Evolutionary conservation across 2,797 vertebrate species (phyloP).

Genomic region (Hippopotamyrus pictus): DNA sequence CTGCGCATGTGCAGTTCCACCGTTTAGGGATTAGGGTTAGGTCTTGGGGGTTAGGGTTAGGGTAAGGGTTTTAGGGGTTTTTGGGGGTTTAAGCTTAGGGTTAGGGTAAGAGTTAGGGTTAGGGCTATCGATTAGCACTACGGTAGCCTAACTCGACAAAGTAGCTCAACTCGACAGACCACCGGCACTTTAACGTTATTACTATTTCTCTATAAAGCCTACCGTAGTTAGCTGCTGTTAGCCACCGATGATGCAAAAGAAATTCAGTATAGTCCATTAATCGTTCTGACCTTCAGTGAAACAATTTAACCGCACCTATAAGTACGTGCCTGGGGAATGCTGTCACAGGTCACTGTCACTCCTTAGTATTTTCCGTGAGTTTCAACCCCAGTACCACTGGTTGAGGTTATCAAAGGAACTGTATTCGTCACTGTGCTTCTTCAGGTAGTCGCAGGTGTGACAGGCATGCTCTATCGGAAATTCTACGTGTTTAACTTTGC

Average conservation of each 20-base stretch:
- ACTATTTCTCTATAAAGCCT: neutral
- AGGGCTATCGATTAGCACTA: too few relatives aligned
- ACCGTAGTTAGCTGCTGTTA: neutral
- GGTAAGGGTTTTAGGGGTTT: too few relatives aligned
- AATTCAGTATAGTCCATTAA: neutral
- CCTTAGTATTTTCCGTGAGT: too few relatives aligned
- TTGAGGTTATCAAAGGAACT: constrained; percentile 66
- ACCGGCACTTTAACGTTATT: neutral
- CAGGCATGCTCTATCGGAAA: constrained; percentile 67
- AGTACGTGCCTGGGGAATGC: neutral
- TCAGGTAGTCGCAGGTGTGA: constrained; percentile 67
- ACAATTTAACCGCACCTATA: neutral
- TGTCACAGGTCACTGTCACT: neutral
- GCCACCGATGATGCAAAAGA: neutral
- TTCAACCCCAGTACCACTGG: constrained; percentile 72
- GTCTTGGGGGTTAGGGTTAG: too few relatives aligned
- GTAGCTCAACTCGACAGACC: too few relatives aligned
- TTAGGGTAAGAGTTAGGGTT: too few relatives aligned
- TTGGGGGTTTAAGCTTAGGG: too few relatives aligned
- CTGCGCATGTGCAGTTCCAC: too few relatives aligned
- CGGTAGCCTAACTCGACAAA: too few relatives aligned
- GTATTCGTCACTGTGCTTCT: constrained; percentile 61
- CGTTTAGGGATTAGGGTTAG: too few relatives aligned
- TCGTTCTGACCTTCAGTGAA: neutral
- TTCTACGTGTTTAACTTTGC: constrained; percentile 59